Conservation (phyloP, 30 jellyfish, hydroid and myxozoan species). For the Rhopilema esculentum region DNA sequence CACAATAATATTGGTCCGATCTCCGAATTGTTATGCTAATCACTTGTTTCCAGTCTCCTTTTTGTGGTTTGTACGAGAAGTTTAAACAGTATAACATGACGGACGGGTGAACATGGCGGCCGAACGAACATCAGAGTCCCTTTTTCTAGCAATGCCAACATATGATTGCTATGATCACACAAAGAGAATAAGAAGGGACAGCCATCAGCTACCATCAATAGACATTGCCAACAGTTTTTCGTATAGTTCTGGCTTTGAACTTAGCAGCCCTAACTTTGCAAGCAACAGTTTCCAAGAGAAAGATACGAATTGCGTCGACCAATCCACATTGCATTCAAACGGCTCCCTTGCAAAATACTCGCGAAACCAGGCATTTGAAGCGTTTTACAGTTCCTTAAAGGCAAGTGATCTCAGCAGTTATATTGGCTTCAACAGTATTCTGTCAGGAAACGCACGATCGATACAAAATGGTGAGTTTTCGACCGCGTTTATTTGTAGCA, state of each 20-base stretch:
- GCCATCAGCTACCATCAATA: conserved; percentile 32
- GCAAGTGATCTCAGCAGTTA: conserved; percentile 26
- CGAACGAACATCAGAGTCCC: conserved; percentile 77
- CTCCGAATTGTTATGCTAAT: conserved; percentile 60
- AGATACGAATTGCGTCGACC: conserved; percentile 63
- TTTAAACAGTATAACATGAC: conserved; percentile 74
- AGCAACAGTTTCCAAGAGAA: conserved; percentile 41
- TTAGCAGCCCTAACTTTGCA: conserved; percentile 49
- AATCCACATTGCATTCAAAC: not conserved
- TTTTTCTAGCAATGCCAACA: conserved; percentile 54
- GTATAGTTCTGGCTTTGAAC: conserved; percentile 89
- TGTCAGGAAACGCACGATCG: conserved; percentile 69
- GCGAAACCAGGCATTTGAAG: conserved; percentile 45
- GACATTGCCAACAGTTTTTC: conserved; percentile 73
- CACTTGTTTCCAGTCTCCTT: conserved; percentile 69
- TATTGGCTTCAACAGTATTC: conserved; percentile 62
- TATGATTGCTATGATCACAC: conserved; percentile 45
- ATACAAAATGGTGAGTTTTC: conserved; percentile 70
- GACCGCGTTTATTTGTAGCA: conserved; percentile 11
- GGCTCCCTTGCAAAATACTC: not conserved
- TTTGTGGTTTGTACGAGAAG: conserved; percentile 23
- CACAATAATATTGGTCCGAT: not conserved
- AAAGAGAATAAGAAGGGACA: conserved; percentile 64
- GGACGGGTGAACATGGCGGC: conserved; percentile 66
- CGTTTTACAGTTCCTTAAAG: conserved; percentile 43